phyloP scores from a whole-genome alignment of 2,888 invertebrate genomes.

The Tubulanus polymorphus region DNA sequence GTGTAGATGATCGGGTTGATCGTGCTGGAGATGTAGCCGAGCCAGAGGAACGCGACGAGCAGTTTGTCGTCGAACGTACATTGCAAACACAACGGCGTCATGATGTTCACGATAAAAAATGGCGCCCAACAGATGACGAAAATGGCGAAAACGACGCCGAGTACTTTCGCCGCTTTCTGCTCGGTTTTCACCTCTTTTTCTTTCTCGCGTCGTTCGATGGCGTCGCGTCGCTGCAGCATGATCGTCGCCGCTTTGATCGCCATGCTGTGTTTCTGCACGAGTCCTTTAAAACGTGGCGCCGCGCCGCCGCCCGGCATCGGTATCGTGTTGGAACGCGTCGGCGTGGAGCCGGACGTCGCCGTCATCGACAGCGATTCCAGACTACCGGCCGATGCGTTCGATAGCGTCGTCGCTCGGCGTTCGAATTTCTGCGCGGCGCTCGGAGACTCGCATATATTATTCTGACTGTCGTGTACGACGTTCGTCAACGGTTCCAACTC shows the following conservation, averaged over 20 bases:
- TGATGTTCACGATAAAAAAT: conserved; percentile 49
- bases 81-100: conserved; percentile 65
- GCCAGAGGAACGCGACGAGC: conserved; percentile 49
- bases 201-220: conserved; percentile 20
- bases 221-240: conserved; percentile 32
- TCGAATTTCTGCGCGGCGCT: no score
- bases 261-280: conserved; percentile 42
- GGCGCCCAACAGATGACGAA: conserved; percentile 53
- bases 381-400: no score
- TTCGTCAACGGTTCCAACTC: conserved; percentile 1
- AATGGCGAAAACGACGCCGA: conserved; percentile 50
- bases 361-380: no score
- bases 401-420: no score
- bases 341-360: no score
- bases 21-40: conserved; percentile 50
- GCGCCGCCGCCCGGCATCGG: background rate
- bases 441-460: no score
- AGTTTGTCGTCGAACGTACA: conserved; percentile 61
- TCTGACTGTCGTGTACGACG: no score
- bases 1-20: conserved; percentile 54
- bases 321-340: no score
- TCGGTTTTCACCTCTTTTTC: conserved; percentile 68
- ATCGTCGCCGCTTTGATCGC: conserved; percentile 44
- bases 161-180: conserved; percentile 89
- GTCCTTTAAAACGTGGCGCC: conserved; percentile 20